Evolutionary conservation across 2,888 invertebrate genomes (phyloP).

Genomic region (Xanthia icteritia): DNA sequence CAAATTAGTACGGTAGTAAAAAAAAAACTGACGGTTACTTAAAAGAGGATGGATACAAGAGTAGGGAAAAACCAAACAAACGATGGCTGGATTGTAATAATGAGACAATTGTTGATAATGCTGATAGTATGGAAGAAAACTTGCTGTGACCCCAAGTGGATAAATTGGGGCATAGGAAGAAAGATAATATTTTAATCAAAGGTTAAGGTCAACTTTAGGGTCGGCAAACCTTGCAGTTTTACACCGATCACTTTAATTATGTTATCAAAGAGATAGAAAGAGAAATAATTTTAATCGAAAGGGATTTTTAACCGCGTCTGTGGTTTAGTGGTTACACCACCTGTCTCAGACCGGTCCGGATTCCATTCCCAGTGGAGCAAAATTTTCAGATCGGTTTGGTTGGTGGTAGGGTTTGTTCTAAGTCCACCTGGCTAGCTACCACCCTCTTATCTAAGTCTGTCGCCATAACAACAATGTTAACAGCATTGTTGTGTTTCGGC

Average conservation of each 20-base stretch:
- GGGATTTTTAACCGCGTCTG: not conserved
- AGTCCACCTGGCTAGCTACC: too few relatives aligned
- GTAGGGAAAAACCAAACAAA: not conserved
- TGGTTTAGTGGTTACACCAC: too few relatives aligned
- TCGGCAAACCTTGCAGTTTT: not conserved
- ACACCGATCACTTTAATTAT: not conserved
- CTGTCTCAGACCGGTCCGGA: too few relatives aligned
- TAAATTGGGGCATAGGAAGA: not conserved
- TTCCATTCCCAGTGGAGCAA: too few relatives aligned
- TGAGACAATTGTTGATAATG: not conserved
- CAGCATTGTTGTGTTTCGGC: too few relatives aligned
- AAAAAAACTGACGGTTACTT: not conserved
- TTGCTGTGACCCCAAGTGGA: not conserved
- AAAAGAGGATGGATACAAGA: not conserved
- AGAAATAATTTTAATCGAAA: not conserved
- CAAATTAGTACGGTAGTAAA: constrained; percentile 28
- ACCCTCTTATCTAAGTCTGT: too few relatives aligned
- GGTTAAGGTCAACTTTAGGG: too few relatives aligned
- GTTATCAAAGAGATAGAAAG: not conserved
- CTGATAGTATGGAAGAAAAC: not conserved
- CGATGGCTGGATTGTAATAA: not conserved
- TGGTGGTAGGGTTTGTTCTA: too few relatives aligned
- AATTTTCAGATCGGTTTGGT: too few relatives aligned
- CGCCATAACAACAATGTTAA: too few relatives aligned
- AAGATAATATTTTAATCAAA: not conserved